Evolutionary conservation across 2,113 vertebrate species (phyloP).

Genomic region (Tursiops truncatus): DNA sequence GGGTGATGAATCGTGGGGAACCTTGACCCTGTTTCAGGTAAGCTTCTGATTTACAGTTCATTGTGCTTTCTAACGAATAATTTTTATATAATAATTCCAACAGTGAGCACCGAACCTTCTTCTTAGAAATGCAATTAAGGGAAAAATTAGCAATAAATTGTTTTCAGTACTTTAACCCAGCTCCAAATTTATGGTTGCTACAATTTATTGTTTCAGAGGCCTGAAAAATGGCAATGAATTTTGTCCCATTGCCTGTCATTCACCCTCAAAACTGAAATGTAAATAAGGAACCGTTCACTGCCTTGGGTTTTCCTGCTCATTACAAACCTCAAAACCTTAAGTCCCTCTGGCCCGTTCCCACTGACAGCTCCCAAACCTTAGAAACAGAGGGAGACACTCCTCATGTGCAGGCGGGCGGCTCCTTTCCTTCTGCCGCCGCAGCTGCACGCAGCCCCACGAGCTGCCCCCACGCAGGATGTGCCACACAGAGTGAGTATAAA

Average conservation of each 20-base stretch:
- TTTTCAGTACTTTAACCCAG: slow-evolving; percentile 71
- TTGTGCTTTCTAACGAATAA: not conserved
- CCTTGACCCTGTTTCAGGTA: slow-evolving; percentile 24
- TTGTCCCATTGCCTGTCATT: slow-evolving; percentile 49
- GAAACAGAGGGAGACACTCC: not conserved
- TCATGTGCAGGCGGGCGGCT: not conserved
- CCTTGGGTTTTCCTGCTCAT: not conserved
- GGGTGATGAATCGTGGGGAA: not conserved
- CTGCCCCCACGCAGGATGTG: slow-evolving; percentile 72
- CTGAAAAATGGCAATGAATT: slow-evolving; percentile 63
- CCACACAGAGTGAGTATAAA: slow-evolving; percentile 79
- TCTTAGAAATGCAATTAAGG: slow-evolving; percentile 68
- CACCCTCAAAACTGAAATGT: slow-evolving; percentile 50
- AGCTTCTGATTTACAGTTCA: not conserved
- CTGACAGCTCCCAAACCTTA: not conserved
- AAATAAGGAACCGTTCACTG: not conserved
- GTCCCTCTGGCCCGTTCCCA: not conserved
- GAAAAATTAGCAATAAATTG: slow-evolving; percentile 71
- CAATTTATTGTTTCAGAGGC: slow-evolving; percentile 66
- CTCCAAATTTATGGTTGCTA: slow-evolving; percentile 64
- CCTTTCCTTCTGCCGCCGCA: slow-evolving; percentile 41
- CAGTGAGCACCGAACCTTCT: slow-evolving; percentile 64
- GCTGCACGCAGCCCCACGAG: slow-evolving; percentile 39
- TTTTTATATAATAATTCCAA: slow-evolving; percentile 59
- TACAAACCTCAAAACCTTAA: not conserved